Conservation (phyloP, 64 coral and sea anemone species). For the Montipora capricornis region DNA sequence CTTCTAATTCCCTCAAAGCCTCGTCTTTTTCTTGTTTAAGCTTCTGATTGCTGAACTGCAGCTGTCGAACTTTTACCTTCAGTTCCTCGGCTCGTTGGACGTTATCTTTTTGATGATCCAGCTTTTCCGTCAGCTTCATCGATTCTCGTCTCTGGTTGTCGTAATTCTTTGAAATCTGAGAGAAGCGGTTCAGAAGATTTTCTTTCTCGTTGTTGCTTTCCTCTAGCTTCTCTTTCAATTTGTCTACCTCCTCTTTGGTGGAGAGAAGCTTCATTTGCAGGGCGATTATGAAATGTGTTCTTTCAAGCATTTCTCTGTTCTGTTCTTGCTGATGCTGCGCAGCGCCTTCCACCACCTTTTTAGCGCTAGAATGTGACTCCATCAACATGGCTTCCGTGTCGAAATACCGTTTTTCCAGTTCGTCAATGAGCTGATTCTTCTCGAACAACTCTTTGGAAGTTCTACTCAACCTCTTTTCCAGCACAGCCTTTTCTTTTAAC, state of each 20-base stretch:
- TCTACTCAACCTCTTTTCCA: conserved; percentile 68
- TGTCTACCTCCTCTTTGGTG: conserved; percentile 81
- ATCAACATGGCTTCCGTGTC: conserved; percentile 77
- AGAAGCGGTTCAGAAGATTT: conserved; percentile 61
- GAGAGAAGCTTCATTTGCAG: conserved; percentile 88
- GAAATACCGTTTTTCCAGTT: conserved; percentile 75
- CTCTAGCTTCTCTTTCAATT: conserved; percentile 62
- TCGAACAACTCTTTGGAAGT: conserved; percentile 53
- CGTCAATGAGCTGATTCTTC: conserved; percentile 68
- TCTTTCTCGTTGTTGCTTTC: conserved; percentile 60
- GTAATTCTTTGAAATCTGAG: conserved; percentile 77
- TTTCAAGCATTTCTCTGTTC: conserved; percentile 75
- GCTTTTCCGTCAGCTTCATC: conserved; percentile 78
- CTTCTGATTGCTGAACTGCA: conserved; percentile 77
- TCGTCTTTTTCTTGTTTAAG: conserved; percentile 75
- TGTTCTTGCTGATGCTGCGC: conserved; percentile 62
- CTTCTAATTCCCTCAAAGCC: conserved; percentile 38
- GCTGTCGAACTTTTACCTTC: conserved; percentile 78
- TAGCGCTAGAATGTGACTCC: conserved; percentile 71
- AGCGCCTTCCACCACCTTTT: conserved; percentile 73
- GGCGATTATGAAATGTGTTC: conserved; percentile 89
- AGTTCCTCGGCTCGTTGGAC: conserved; percentile 76
- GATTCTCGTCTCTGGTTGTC: conserved; percentile 91
- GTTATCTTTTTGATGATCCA: conserved; percentile 90
- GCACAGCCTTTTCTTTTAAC: conserved; percentile 61